Percentiles rank a stretch among this genome's conserved stretches.
These are phyloP conservation scores for Pomatostomus ruficeps DNA, from an alignment of 2,113 vertebrate species.

Conservation along the genomic window DNA sequence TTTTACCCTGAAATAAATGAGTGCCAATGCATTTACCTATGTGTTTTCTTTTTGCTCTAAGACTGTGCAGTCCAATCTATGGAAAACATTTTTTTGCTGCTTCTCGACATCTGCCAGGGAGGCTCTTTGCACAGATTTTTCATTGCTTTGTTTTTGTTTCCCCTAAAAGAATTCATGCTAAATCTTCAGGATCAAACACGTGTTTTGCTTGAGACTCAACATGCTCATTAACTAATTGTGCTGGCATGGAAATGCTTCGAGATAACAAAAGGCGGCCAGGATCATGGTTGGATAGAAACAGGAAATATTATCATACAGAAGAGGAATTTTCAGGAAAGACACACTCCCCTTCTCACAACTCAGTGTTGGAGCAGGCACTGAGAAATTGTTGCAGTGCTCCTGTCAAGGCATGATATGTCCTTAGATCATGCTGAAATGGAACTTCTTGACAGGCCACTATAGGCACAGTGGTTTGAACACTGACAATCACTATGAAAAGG, in stretches of 20 bases:
- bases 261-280: not conserved
- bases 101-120: not conserved
- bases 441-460: not conserved
- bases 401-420: not conserved
- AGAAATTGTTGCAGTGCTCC: not conserved
- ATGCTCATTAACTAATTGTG: not conserved
- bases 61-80: not conserved
- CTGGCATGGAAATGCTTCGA: not conserved
- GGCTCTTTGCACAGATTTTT: not conserved
- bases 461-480: not conserved
- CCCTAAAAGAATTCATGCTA: not conserved
- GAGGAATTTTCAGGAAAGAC: not conserved
- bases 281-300: not conserved
- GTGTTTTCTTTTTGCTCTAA: not conserved
- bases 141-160: not conserved
- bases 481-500: not conserved
- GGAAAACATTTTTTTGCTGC: not conserved
- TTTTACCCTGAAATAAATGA: not conserved
- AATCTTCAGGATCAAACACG: not conserved
- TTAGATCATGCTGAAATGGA: not conserved
- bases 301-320: not conserved
- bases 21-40: not conserved
- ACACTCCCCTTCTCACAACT: fast-evolving
- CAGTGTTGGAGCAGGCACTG: not conserved
- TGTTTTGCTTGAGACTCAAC: constrained; percentile 2